phyloP scores from a whole-genome alignment of 2,113 vertebrate genomes.

The Heliornis fulica region DNA sequence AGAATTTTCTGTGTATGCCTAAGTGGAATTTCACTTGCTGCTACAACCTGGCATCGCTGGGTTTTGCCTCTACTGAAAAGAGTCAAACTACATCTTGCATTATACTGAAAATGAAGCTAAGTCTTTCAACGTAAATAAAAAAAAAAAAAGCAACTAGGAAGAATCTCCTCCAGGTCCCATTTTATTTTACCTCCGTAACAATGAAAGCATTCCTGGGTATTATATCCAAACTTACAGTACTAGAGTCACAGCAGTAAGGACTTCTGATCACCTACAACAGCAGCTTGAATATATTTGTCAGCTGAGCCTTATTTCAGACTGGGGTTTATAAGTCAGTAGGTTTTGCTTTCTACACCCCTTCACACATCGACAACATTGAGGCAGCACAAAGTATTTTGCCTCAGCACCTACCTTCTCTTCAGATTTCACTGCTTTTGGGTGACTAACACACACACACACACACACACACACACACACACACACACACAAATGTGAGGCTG shows the following conservation, averaged over 20 bases:
- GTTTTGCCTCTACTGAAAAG: background rate
- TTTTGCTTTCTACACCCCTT: background rate
- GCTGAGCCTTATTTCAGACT: background rate
- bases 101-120: background rate
- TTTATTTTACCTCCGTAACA: background rate
- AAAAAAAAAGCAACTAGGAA: background rate
- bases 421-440: background rate
- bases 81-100: background rate
- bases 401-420: background rate
- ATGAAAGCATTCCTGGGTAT: background rate
- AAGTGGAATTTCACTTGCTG: background rate
- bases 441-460: no score
- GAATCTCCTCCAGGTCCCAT: background rate
- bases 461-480: no score
- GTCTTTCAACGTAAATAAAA: background rate
- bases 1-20: background rate
- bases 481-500: background rate
- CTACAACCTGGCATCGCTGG: background rate
- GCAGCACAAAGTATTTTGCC: background rate
- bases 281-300: background rate
- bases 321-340: fast-evolving
- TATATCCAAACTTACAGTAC: background rate
- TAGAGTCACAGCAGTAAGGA: background rate
- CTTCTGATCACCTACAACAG: background rate
- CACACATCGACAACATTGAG: background rate